Base-by-base conservation (phyloP, 2,113 vertebrate species). In the Scophthalmus maximus region DNA sequence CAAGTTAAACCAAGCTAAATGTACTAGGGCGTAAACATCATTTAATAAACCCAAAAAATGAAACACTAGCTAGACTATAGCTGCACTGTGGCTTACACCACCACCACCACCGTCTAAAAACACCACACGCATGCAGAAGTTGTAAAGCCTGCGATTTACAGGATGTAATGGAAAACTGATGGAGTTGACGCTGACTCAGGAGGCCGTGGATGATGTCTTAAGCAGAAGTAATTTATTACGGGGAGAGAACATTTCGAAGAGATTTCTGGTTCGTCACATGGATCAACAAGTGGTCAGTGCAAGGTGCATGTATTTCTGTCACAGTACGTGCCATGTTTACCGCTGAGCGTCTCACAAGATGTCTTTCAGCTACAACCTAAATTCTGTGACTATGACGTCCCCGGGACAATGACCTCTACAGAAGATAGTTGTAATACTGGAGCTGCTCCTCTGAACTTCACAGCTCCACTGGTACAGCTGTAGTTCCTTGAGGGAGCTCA, bases 91-190 rank as follows among this genome's bases (percentile, higher is more conserved):
- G 66, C 6, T 46, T 56, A 52, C 65, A 81, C 18, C 58, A 73
- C 32, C 56, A 63, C 27, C 14, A 22, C 20, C 55, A 57, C 20
- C 47, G 22, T 30, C 5, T 23, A 38, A 49, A 61, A 58, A 30
- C 34, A 74, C 34, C 62, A 83, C 66, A 73, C 51, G 25, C 71
- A 84, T 82, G 72, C 71, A 62, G 57, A 44, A 70, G 34, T 30
- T 15, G 5, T 62, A 27, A 66, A 17, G 36, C 17, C 36, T 17
- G 36, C 12, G 36, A 17, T 40, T n/a, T 32, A 15, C 36, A 17
- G 49, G 46, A 8, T 44, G 27, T 26, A 80, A 61, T 32, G 51
- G 1, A n/a, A n/a, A n/a, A n/a, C n/a, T n/a, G n/a, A n/a, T n/a
- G n/a, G n/a, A n/a, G n/a, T n/a, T n/a, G n/a, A n/a, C n/a, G n/a